Evolutionary conservation across 1,140 invertebrate species (phyloP), one percentile per base, ranked within the genome.

Genomic region (Drosophila bocki): DNA sequence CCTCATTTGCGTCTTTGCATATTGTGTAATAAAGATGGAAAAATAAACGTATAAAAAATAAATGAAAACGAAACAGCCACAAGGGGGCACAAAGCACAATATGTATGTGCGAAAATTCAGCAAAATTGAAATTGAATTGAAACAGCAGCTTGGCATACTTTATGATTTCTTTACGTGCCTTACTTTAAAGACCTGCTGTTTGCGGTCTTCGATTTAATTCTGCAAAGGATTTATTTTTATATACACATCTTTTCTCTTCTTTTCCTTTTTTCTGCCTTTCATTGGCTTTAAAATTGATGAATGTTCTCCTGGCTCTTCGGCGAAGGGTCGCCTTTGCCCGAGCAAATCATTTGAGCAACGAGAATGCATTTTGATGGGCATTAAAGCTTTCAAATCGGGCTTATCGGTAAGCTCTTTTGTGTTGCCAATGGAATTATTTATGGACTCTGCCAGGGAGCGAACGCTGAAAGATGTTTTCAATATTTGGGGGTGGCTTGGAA

Each of bases 261-360:
- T 29, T 44, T 48, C 7, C 35, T 57, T 50, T 67, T 70, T 13
- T 37, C 26, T 44, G 39, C 63, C 57, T 68, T 84, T 76, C 8
- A 7, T 33, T 69, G 83, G 70, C 75, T 82, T 86, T 87, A 77
- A 76, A 79, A 87, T 87, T 86, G 79, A 87, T 83, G 67, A 87
- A 87, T 86, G 84, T 77, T 47, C 39, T 56, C 39, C n/a, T 26
- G 37, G 48, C 33, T 54, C 7, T 15, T 61, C 22, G 12, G 19
- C 12, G 37, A 32, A 57, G 44, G 42, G 41, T 51, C 51, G 32
- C 9, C 33, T 22, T 48, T 32, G 57, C 44, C 42, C 58, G 22
- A 69, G 68, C 71, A 63, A 81, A 60, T 51, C 58, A 50, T 65
- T 53, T 62, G 44, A 62, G 60, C 72, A 63, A 47, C 53, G 50